Percentiles rank a stretch among this genome's conserved stretches.
Conservation (phyloP, 1,140 invertebrate species). For the Ooceraea biroi region DNA sequence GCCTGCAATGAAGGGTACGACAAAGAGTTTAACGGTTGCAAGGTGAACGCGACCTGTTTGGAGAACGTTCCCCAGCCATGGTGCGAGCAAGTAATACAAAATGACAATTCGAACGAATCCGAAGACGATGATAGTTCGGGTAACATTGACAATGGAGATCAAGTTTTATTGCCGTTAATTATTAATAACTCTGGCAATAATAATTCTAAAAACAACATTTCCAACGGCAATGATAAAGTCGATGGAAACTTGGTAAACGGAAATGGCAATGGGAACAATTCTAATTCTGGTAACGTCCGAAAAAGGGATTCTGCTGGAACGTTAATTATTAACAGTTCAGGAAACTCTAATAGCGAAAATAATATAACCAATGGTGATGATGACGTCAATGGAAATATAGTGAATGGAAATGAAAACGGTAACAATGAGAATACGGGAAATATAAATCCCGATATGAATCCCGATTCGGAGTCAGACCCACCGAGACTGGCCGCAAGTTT, state of each 20-base stretch:
- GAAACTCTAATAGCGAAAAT: conserved; percentile 9
- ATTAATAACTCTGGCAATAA: conserved; percentile 4
- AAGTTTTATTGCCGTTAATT: background rate
- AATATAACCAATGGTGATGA: conserved; percentile 26
- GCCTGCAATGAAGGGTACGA: conserved; percentile 22
- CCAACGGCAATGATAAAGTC: conserved; percentile 6
- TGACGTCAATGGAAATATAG: conserved; percentile 31
- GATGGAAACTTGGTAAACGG: conserved; percentile 49
- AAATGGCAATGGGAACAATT: conserved; percentile 48
- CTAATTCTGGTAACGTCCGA: conserved; percentile 36
- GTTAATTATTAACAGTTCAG: conserved; percentile 52
- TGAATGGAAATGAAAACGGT: conserved; percentile 27
- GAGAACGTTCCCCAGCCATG: background rate
- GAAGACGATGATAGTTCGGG: conserved; percentile 13
- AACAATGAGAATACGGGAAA: conserved; percentile 9
- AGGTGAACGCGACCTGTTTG: background rate
- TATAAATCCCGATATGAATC: background rate
- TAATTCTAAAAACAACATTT: conserved; percentile 2
- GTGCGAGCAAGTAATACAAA: background rate
- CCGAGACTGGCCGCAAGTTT: background rate
- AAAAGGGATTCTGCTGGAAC: background rate
- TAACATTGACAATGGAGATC: background rate
- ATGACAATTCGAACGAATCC: conserved; percentile 27
- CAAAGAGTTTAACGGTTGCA: background rate
- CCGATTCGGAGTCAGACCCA: too few relatives aligned